Conservation (phyloP, 2,888 invertebrate species). For the Stenodera caucasica region DNA sequence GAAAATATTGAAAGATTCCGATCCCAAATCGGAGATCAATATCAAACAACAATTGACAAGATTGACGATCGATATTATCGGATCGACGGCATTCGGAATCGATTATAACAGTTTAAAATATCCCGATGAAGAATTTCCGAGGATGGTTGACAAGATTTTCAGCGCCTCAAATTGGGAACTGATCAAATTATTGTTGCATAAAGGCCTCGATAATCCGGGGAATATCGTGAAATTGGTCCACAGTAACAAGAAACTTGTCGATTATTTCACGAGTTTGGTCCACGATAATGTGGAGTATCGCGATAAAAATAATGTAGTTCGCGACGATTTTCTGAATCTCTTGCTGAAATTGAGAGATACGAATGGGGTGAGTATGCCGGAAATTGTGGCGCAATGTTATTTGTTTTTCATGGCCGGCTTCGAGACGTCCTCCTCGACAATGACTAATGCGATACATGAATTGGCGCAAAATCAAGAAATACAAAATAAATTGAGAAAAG, state of each 20-base stretch:
- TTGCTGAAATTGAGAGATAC: constrained; percentile 16
- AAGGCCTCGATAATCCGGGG: constrained; percentile 19
- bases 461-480: constrained; percentile 16
- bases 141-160: constrained; percentile 11
- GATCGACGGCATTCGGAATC: constrained; percentile 14
- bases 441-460: constrained; percentile 15
- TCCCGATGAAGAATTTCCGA: constrained; percentile 9
- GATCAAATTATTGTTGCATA: too few relatives aligned
- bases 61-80: background rate
- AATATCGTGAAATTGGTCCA: constrained; percentile 11
- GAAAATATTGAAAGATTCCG: too few relatives aligned
- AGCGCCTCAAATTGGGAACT: constrained; percentile 6
- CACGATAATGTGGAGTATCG: constrained; percentile 11
- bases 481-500: constrained; percentile 15
- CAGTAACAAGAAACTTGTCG: background rate
- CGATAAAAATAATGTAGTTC: constrained; percentile 8
- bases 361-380: constrained; percentile 12
- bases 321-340: constrained; percentile 15
- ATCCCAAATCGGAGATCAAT: too few relatives aligned
- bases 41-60: too few relatives aligned
- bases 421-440: constrained; percentile 17
- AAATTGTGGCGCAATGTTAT: constrained; percentile 15
- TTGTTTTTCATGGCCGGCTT: constrained; percentile 17
- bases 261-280: constrained; percentile 12
- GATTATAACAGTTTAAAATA: constrained; percentile 15